A percentile compares a stretch with the other conserved stretches of the same genome.
These are phyloP conservation scores for Carcinoscorpius rotundicauda DNA, from an alignment of 1,140 invertebrate genomes.

Conservation along the genomic window DNA sequence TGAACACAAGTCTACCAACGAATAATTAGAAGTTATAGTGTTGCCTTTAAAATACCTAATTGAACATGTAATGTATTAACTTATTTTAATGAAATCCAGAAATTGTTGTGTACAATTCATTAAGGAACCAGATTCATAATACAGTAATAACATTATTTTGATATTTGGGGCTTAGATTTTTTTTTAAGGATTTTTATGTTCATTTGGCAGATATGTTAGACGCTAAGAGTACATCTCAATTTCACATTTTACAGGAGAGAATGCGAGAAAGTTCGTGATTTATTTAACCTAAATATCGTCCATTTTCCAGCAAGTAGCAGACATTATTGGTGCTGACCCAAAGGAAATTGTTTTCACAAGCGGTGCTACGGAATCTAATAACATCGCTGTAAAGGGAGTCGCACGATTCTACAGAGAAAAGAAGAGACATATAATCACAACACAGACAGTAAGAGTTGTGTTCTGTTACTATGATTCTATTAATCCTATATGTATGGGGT, in stretches of 20 bases:
- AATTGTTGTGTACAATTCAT: no score
- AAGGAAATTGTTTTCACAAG: slow-evolving; percentile 99
- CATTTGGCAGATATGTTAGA: no score
- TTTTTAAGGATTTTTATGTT: background rate
- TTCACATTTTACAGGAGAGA: no score
- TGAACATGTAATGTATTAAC: no score
- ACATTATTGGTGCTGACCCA: slow-evolving; percentile 88
- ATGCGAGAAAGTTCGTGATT: no score
- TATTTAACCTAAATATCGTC: no score
- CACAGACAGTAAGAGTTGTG: slow-evolving; percentile 75
- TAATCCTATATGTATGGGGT: slow-evolving; percentile 7
- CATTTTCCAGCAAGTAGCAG: slow-evolving; percentile 62
- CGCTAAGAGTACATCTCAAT: no score
- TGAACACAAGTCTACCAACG: no score
- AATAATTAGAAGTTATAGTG: no score
- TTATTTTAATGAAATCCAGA: no score
- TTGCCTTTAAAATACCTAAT: no score
- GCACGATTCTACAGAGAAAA: slow-evolving; percentile 80
- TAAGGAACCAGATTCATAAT: background rate
- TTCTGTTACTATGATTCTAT: slow-evolving; percentile 8
- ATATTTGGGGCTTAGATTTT: background rate
- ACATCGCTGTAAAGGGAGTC: slow-evolving; percentile 90
- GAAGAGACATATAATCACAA: slow-evolving; percentile 95
- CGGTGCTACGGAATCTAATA: slow-evolving; percentile 98
- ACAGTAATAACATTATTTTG: background rate